Percentiles rank a stretch among this genome's conserved stretches.
Evolutionary conservation across 2,888 invertebrate genomes (phyloP).

Genomic region (Polymixis flavicincta): DNA sequence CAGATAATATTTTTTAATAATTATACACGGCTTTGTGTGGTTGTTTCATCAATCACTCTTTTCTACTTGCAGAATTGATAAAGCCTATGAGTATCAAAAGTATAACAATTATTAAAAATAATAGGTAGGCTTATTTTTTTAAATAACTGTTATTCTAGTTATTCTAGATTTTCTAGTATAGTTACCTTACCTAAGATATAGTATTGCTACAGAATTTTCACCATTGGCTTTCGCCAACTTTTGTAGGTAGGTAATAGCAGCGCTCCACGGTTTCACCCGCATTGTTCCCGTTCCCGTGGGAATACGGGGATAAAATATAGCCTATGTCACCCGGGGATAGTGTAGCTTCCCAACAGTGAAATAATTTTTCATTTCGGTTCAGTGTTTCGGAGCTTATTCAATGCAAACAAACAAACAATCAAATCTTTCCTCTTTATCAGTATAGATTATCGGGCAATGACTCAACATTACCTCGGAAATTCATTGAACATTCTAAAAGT

Average conservation of each 20-base stretch:
- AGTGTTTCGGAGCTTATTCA: too few relatives aligned
- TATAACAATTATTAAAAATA: too few relatives aligned
- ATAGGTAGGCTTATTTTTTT: background rate
- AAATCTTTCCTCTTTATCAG: too few relatives aligned
- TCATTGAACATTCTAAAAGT: constrained; percentile 32
- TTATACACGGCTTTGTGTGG: background rate
- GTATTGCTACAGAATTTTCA: background rate
- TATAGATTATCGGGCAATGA: constrained; percentile 2
- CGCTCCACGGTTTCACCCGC: too few relatives aligned
- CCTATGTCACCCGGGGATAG: too few relatives aligned
- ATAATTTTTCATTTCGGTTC: too few relatives aligned
- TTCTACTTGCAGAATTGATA: background rate
- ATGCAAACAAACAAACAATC: too few relatives aligned
- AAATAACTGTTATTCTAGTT: background rate
- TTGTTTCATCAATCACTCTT: background rate
- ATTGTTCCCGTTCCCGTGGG: too few relatives aligned
- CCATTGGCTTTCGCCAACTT: background rate
- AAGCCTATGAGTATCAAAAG: background rate
- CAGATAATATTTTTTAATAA: constrained; percentile 41
- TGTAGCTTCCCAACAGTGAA: too few relatives aligned
- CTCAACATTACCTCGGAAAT: constrained; percentile 11
- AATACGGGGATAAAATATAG: too few relatives aligned
- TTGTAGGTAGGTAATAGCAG: too few relatives aligned
- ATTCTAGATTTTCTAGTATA: background rate
- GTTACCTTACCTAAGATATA: background rate